phyloP scores from a whole-genome alignment of 1,140 invertebrate genomes.

The Brachionus plicatilis region DNA sequence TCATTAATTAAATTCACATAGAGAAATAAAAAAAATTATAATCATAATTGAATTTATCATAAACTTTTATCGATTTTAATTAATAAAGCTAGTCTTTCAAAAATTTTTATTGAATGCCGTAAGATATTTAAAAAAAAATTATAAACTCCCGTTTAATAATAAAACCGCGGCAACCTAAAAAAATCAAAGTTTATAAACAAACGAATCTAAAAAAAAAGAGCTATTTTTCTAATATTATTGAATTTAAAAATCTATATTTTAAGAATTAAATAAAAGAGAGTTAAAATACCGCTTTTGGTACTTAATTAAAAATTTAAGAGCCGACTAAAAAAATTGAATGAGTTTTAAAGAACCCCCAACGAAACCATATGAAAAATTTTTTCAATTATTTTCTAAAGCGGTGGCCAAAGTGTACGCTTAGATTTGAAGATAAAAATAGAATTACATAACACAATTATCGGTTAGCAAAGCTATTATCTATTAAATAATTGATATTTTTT shows the following conservation, averaged over 20 bases:
- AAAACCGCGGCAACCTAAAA: too few species aligned
- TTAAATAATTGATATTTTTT: neutral
- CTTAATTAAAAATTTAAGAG: neutral
- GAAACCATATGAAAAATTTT: neutral
- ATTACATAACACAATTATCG: neutral
- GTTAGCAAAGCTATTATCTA: neutral
- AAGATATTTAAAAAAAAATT: too few species aligned
- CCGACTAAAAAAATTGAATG: neutral
- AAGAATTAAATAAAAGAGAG: neutral
- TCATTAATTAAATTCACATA: too few species aligned
- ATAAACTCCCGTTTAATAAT: too few species aligned
- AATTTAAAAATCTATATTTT: neutral
- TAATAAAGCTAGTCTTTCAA: too few species aligned
- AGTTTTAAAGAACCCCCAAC: neutral
- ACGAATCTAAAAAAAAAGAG: too few species aligned
- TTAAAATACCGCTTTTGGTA: neutral
- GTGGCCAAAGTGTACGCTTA: neutral
- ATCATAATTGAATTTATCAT: too few species aligned
- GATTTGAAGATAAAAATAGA: neutral
- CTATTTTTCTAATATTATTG: neutral
- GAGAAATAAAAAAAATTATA: too few species aligned
- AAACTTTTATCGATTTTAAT: too few species aligned
- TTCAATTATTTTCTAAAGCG: neutral
- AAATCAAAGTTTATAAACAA: too few species aligned
- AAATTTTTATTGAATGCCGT: too few species aligned